Base-by-base conservation (phyloP, 2,113 vertebrate genomes). In the Galemys pyrenaicus region DNA sequence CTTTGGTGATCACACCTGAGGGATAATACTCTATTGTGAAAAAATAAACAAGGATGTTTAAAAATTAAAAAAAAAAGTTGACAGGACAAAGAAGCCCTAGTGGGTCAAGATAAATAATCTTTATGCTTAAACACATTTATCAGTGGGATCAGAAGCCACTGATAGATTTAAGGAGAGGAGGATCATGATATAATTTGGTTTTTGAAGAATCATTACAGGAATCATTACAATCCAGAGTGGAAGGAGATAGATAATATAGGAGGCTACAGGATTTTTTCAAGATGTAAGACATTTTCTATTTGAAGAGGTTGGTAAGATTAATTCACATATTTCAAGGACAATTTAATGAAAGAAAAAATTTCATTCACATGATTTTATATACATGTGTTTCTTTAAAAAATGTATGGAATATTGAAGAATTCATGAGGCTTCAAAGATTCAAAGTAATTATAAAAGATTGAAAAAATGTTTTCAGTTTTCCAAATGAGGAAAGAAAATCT, bases 291-390 rank as follows among this genome's bases (percentile, higher is more conserved):
- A 2, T 0, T 37, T 54, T 91, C 70, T 46, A 37, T 80, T 65
- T 67, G 51, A 70, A 20, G 13, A 44, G 17, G 2, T n/a, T 44
- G 5, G 9, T 13, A 22, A 35, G 22, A 71, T 74, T 74, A 65
- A 20, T 41, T 2, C 28, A 78, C 24, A 28, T n/a, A n/a, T 85
- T 84, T 17, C 19, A 30, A 35, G 17, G 3, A 51, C 22, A 87
- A 71, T 39, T 58, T 32, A 92, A 49, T 64, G 64, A 91, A 75
- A 74, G 70, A 84, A 84, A n/a, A 73, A 60, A 32, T 32, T 13
- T 17, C 8, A 62, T 71, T 58, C 13, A 44, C 12, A 24, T 11
- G 4, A 93, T 9, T 74, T 9, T 67, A 65, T 67, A 56, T 71
- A 80, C 20, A 39, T 35, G 44, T 49, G 28, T 44, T 44, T 28